Conservation (phyloP, 1,140 invertebrate genomes). For the Philotrypesis tridentata region DNA sequence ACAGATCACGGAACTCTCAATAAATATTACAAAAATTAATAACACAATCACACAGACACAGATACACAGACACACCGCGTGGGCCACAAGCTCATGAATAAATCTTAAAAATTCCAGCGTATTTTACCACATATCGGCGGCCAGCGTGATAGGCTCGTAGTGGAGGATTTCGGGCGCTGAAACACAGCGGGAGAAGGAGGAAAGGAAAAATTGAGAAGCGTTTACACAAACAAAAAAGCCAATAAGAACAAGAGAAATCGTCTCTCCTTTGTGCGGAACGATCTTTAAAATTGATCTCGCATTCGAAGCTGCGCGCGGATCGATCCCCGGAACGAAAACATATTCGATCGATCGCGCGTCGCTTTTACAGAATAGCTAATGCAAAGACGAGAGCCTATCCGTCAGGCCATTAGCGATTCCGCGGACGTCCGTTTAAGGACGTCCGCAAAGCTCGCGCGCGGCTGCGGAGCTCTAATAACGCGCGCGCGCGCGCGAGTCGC, state of each 20-base stretch:
- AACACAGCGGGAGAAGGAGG: constrained; percentile 67
- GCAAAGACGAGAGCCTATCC: no score
- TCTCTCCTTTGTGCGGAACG: no score
- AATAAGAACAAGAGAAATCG: no score
- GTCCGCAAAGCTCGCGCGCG: background rate
- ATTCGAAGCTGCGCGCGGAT: no score
- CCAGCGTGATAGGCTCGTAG: constrained; percentile 81
- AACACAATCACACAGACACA: constrained; percentile 1
- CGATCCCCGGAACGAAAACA: background rate
- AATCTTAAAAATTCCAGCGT: background rate
- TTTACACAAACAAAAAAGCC: no score
- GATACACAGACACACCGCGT: background rate
- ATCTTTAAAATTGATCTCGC: no score
- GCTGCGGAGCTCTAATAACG: no score
- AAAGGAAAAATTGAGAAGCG: constrained; percentile 1
- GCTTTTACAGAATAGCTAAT: background rate
- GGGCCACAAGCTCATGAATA: no score
- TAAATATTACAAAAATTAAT: constrained; percentile 41
- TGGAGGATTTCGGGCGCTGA: constrained; percentile 85
- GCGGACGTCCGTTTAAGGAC: constrained; percentile 26
- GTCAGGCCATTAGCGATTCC: constrained; percentile 9
- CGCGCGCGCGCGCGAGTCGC: background rate
- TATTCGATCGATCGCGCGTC: background rate
- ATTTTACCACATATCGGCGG: constrained; percentile 83
- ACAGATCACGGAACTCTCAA: no score